Evolutionary conservation across 1,140 invertebrate genomes (phyloP).

Genomic region (Penaeus vannamei): DNA sequence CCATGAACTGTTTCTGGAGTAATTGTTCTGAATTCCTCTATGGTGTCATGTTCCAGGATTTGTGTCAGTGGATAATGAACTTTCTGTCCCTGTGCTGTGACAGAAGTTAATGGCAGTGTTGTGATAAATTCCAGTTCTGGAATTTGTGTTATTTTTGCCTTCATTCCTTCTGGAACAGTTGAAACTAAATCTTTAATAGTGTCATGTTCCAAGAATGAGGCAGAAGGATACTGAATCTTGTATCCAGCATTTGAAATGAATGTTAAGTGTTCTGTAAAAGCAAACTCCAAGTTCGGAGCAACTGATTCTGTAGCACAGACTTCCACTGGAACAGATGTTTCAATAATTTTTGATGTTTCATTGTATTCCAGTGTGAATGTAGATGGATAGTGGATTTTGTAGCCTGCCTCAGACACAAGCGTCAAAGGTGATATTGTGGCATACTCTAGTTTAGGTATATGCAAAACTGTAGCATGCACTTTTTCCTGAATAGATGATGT

Average conservation of each 20-base stretch:
- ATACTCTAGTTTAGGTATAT: background rate
- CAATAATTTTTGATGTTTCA: background rate
- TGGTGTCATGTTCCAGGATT: background rate
- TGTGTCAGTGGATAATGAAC: conserved; percentile 21
- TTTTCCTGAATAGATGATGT: background rate
- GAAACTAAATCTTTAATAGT: background rate
- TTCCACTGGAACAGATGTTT: background rate
- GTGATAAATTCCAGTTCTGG: conserved; percentile 21
- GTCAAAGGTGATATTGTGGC: background rate
- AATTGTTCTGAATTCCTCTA: background rate
- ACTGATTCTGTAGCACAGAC: background rate
- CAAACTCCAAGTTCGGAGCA: conserved; percentile 3
- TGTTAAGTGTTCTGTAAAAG: background rate
- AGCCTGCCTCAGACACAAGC: background rate
- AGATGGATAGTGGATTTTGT: conserved; percentile 14
- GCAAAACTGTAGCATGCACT: background rate
- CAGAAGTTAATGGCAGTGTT: background rate
- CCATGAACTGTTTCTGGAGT: conserved; percentile 19
- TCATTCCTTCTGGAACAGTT: background rate
- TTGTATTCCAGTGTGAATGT: conserved; percentile 9
- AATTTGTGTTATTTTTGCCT: background rate
- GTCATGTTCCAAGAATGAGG: background rate
- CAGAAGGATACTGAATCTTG: conserved; percentile 10
- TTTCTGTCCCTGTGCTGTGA: background rate
- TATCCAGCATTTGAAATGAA: background rate